phyloP scores from a whole-genome alignment of 2,888 invertebrate species.

The Mycogona germanica region DNA sequence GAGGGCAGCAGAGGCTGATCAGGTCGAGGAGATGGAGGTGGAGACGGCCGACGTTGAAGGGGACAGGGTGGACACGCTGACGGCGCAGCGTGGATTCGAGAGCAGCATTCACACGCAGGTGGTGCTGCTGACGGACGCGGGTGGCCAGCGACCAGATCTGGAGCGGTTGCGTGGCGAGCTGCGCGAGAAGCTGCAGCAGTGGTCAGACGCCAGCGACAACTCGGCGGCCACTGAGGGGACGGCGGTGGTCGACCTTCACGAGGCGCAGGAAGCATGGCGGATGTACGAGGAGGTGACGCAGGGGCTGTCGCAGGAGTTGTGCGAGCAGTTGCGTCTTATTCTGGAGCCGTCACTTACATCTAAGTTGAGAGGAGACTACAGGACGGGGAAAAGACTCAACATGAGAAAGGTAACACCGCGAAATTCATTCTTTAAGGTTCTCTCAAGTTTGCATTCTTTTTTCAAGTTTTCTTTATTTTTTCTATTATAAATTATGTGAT shows the following conservation, averaged over 20 bases:
- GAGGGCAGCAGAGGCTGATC: background rate
- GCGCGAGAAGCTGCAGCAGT: slow-evolving; percentile 40
- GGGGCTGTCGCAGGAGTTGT: slow-evolving; percentile 63
- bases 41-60: slow-evolving; percentile 44
- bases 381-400: slow-evolving; percentile 92
- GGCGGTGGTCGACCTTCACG: background rate
- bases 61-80: slow-evolving; percentile 51
- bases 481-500: too few relatives aligned
- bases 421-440: too few relatives aligned
- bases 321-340: slow-evolving; percentile 85
- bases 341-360: slow-evolving; percentile 92
- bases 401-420: slow-evolving; percentile 91
- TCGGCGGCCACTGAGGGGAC: background rate
- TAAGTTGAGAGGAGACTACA: slow-evolving; percentile 84
- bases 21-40: background rate
- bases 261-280: slow-evolving; percentile 30
- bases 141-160: slow-evolving; percentile 32
- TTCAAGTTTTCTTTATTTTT: too few relatives aligned
- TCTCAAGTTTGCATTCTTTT: too few relatives aligned
- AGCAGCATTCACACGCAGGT: slow-evolving; percentile 61
- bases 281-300: slow-evolving; percentile 33
- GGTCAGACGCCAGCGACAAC: slow-evolving; percentile 36
- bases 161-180: slow-evolving; percentile 39
- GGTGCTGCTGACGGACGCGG: slow-evolving; percentile 25
- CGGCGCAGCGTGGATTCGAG: slow-evolving; percentile 53